phyloP scores from a whole-genome alignment of 2,113 vertebrate genomes.

The Propithecus coquereli region DNA sequence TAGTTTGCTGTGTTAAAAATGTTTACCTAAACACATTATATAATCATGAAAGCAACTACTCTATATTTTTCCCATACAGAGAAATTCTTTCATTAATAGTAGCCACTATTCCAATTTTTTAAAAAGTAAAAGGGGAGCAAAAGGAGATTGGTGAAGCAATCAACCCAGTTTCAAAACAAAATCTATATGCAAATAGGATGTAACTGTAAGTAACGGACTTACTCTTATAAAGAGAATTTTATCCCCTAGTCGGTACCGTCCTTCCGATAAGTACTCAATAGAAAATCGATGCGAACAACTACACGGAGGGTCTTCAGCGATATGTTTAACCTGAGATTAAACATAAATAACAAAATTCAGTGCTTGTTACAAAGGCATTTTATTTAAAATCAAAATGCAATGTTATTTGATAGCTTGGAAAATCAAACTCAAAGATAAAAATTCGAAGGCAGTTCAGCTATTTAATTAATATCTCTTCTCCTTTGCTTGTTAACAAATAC shows the following conservation, averaged over 20 bases:
- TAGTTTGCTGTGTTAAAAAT: neutral
- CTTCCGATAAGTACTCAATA: conserved; percentile 98
- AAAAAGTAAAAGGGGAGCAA: neutral
- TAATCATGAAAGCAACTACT: neutral
- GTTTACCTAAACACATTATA: neutral
- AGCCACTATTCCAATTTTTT: conserved; percentile 14
- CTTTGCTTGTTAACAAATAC: neutral
- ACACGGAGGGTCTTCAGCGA: conserved; percentile 93
- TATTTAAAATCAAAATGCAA: conserved; percentile 2
- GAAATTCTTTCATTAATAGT: neutral
- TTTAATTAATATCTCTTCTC: neutral
- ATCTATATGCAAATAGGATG: neutral
- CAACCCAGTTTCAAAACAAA: neutral
- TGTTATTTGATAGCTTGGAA: conserved; percentile 17
- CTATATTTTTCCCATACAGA: neutral
- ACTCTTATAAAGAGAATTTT: conserved; percentile 99
- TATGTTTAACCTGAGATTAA: conserved; percentile 88
- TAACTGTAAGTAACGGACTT: conserved; percentile 73
- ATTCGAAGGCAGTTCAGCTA: neutral
- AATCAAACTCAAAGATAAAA: conserved; percentile 38
- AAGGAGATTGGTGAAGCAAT: neutral
- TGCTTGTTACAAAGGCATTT: neutral
- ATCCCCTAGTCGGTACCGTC: conserved; percentile 95
- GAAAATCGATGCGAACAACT: conserved; percentile 96
- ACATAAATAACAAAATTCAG: neutral